Conservation (phyloP, 2,888 invertebrate genomes). For the Phyllotreta cruciferae region DNA sequence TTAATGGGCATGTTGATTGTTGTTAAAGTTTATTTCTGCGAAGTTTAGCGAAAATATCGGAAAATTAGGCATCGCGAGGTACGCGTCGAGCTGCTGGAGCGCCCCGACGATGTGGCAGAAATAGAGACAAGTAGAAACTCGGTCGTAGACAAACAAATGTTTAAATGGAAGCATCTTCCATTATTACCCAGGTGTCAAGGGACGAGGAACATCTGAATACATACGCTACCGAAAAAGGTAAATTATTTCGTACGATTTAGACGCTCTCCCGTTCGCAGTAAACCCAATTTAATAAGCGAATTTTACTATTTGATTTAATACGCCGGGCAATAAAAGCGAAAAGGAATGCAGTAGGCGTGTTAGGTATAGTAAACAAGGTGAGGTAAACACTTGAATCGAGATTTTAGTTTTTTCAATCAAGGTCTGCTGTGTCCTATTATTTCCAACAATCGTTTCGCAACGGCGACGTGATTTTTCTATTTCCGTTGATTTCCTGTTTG, state of each 20-base stretch:
- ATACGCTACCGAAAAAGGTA: constrained; percentile 93
- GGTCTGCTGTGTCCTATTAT: constrained; percentile 24
- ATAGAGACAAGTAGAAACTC: constrained; percentile 19
- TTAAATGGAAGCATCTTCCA: constrained; percentile 98
- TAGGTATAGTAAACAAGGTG: constrained; percentile 38
- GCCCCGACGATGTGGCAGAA: constrained; percentile 31
- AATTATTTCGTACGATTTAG: constrained; percentile 51
- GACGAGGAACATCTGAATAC: constrained; percentile 96
- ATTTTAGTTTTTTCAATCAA: constrained; percentile 24
- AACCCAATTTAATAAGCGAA: background rate
- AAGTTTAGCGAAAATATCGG: constrained; percentile 22
- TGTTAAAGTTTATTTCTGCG: constrained; percentile 35
- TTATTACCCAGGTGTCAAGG: constrained; percentile 97
- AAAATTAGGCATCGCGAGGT: constrained; percentile 8
- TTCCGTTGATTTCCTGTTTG: constrained; percentile 26
- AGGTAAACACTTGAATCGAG: constrained; percentile 36
- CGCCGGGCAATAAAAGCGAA: constrained; percentile 1
- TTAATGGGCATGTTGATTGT: constrained; percentile 39
- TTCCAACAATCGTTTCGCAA: constrained; percentile 10
- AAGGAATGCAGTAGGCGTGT: constrained; percentile 54
- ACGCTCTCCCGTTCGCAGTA: background rate
- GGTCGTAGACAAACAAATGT: constrained; percentile 64
- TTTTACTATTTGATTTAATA: background rate
- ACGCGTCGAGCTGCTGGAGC: constrained; percentile 25
- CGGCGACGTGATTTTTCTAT: constrained; percentile 22